These are phyloP conservation scores for Melieria crassipennis DNA, from an alignment of 2,888 invertebrate genomes.

Conservation along the genomic window DNA sequence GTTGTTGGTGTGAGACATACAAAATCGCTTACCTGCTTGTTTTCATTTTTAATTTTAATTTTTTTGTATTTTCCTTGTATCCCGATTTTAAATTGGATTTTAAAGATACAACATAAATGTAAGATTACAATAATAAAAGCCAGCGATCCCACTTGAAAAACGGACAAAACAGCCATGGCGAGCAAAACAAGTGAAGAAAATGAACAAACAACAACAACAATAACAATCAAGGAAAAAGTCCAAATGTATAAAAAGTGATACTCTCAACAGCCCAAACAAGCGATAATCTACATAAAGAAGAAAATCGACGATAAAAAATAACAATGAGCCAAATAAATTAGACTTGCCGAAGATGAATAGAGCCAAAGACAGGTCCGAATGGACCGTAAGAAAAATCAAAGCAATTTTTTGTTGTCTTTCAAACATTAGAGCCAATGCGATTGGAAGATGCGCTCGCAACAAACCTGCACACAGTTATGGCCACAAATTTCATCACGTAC, in stretches of 20 bases:
- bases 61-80: neutral
- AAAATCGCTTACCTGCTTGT: no score
- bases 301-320: conserved; percentile 26
- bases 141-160: conserved; percentile 17
- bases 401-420: neutral
- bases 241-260: conserved; percentile 16
- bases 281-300: conserved; percentile 31
- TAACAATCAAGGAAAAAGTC: neutral
- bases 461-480: neutral
- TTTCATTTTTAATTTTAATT: neutral
- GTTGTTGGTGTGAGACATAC: no score
- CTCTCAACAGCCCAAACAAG: conserved; percentile 24
- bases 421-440: no score
- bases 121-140: conserved; percentile 19
- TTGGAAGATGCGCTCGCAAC: no score
- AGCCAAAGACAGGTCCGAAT: neutral
- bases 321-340: conserved; percentile 32
- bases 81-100: conserved; percentile 35
- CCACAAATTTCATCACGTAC: conserved; percentile 27
- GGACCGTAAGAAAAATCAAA: neutral
- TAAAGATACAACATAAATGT: conserved; percentile 30
- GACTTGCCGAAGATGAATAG: conserved; percentile 1
- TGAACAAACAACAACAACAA: conserved; percentile 10
- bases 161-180: neutral
- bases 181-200: neutral